These are phyloP conservation scores for Phodopus roborovskii DNA, from an alignment of 2,113 vertebrate species.

Conservation along the genomic window DNA sequence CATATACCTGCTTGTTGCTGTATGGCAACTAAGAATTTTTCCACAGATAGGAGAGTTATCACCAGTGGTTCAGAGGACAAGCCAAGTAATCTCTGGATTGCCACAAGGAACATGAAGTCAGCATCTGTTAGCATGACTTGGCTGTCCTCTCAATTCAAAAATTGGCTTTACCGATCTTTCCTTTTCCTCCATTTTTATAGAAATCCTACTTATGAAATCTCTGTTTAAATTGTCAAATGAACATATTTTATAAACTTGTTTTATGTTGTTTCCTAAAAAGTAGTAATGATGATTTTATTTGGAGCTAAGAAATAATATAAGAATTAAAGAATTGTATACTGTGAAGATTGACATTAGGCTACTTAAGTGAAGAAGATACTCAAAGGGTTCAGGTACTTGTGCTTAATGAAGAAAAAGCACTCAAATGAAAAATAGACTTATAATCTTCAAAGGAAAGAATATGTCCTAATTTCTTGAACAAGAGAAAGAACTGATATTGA, in stretches of 20 bases:
- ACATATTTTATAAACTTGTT: background rate
- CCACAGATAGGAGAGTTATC: background rate
- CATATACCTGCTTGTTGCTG: background rate
- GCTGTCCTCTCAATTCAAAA: background rate
- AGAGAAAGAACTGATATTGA: background rate
- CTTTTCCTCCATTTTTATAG: background rate
- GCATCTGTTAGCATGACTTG: background rate
- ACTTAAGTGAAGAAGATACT: background rate
- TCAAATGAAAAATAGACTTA: background rate
- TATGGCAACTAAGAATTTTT: background rate
- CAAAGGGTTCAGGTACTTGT: background rate
- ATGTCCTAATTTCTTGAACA: too few species aligned
- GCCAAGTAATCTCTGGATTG: background rate
- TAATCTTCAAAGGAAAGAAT: background rate
- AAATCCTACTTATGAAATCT: background rate
- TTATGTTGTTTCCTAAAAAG: background rate
- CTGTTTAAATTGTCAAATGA: background rate
- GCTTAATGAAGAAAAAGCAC: background rate
- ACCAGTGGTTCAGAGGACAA: background rate
- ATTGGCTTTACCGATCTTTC: background rate
- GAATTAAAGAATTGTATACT: background rate
- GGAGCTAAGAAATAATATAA: background rate
- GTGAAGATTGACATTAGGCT: background rate
- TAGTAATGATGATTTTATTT: background rate
- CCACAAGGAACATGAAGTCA: background rate